phyloP scores from a whole-genome alignment of 2,888 invertebrate genomes.

The Hecatera dysodea region DNA sequence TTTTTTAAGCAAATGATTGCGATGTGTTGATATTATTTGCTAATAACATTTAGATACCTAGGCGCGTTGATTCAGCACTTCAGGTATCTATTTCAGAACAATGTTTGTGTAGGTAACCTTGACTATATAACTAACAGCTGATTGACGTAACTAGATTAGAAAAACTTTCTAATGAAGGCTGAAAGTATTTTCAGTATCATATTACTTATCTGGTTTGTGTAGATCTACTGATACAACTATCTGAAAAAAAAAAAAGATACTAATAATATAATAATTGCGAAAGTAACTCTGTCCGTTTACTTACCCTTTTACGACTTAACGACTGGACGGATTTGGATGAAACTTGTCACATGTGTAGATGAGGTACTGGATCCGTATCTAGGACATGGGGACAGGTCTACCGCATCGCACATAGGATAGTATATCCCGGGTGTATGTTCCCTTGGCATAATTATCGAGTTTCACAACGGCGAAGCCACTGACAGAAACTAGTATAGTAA shows the following conservation, averaged over 20 bases:
- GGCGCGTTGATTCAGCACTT: conserved; percentile 19
- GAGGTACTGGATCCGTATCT: too few species aligned
- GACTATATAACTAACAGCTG: conserved; percentile 23
- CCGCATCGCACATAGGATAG: too few species aligned
- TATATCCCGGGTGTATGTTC: too few species aligned
- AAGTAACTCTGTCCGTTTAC: background rate
- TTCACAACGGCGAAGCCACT: too few species aligned
- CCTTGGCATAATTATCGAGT: too few species aligned
- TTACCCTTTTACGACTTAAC: too few species aligned
- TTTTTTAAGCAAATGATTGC: background rate
- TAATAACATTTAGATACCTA: conserved; percentile 2
- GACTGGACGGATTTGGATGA: too few species aligned
- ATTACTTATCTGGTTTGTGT: background rate
- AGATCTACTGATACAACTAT: background rate
- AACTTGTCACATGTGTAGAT: too few species aligned
- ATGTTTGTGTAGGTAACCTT: conserved; percentile 47
- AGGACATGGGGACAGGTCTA: too few species aligned
- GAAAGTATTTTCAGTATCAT: background rate
- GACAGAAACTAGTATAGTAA: too few species aligned
- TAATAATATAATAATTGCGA: background rate
- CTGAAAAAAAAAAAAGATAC: background rate
- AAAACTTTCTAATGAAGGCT: conserved; percentile 19
- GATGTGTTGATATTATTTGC: background rate
- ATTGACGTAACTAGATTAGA: conserved; percentile 33
- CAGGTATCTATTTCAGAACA: conserved; percentile 43